Evolutionary conservation across 2,888 invertebrate species (phyloP), one percentile per base, ranked within the genome.

Genomic region (Acleris emargana): DNA sequence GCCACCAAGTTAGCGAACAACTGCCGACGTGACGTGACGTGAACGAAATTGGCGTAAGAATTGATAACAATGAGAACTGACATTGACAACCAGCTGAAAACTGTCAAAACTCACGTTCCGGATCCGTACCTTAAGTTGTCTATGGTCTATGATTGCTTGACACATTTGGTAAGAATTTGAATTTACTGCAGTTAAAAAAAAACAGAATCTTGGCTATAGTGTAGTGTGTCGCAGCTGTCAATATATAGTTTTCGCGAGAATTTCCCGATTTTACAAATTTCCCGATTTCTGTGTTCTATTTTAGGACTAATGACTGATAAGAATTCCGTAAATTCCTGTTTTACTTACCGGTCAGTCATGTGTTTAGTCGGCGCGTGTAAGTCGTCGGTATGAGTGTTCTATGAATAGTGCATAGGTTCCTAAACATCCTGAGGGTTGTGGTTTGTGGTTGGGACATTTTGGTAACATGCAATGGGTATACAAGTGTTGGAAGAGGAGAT

Each of bases 241-340:
- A 81, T 83, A 83, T 77, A 73, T 75, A 76, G 78, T 83, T 86
- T 87, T 87, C 81, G 73, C 77, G 77, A 80, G 79, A 81, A 82
- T 84, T 86, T 83, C 79, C 81, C 80, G 72, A 83, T 83, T 87
- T 87, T 77, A 78, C 77, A 71, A 80, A 82, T 82, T 87, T 87
- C 86, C 83, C 85, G 79, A 82, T 77, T 78, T 81, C 79, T 80
- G 61, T 74, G 80, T 79, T 90, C 91, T 93, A 91, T 92, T 93
- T 91, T 91, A 84, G 77, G 89, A 88, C 84, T 79, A 82, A 89
- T 89, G 89, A 91, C 83, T 91, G 88, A 84, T 87, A 88, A 84
- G 78, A 81, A 74, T 78, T 80, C 76, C 76, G 79, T 80, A 70
- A 81, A 81, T 77, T 77, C 78, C 76, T 75, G 74, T 76, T 74